phyloP scores from a whole-genome alignment of 2,888 invertebrate genomes.

The Hemithea aestivaria region DNA sequence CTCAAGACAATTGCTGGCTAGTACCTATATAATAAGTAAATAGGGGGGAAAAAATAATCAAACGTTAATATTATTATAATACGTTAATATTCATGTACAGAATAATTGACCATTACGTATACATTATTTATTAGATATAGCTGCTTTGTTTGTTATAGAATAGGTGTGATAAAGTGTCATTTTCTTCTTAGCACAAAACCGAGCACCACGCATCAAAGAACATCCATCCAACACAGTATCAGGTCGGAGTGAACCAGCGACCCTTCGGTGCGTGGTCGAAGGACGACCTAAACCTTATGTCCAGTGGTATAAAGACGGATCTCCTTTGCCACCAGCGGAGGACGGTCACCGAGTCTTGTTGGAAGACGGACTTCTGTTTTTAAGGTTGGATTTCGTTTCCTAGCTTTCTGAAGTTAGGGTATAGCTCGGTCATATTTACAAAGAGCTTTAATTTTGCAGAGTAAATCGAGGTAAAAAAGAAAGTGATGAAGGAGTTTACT shows the following conservation, averaged over 20 bases:
- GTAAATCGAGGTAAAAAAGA: constrained; percentile 97
- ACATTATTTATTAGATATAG: too few species aligned
- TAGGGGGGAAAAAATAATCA: too few species aligned
- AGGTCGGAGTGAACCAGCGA: constrained; percentile 97
- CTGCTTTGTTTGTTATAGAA: too few species aligned
- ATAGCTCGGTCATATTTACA: not conserved
- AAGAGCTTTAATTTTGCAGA: constrained; percentile 49
- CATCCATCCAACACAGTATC: constrained; percentile 98
- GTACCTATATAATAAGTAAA: too few species aligned
- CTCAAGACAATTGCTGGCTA: too few species aligned
- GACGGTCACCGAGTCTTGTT: constrained; percentile 94
- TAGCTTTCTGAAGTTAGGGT: not conserved
- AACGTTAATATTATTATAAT: too few species aligned
- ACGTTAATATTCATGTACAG: too few species aligned
- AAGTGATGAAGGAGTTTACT: constrained; percentile 96
- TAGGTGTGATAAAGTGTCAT: too few species aligned
- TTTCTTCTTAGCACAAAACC: constrained; percentile 84
- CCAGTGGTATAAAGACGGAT: constrained; percentile 96
- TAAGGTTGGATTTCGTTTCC: constrained; percentile 70
- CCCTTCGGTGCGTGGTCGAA: constrained; percentile 97
- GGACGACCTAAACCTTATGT: constrained; percentile 94
- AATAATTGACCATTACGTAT: too few species aligned
- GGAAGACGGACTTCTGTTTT: constrained; percentile 96
- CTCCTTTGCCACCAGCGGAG: constrained; percentile 87
- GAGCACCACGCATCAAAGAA: constrained; percentile 96